These are phyloP conservation scores for Cancer borealis DNA, from an alignment of 2,888 invertebrate genomes.

Conservation along the genomic window DNA sequence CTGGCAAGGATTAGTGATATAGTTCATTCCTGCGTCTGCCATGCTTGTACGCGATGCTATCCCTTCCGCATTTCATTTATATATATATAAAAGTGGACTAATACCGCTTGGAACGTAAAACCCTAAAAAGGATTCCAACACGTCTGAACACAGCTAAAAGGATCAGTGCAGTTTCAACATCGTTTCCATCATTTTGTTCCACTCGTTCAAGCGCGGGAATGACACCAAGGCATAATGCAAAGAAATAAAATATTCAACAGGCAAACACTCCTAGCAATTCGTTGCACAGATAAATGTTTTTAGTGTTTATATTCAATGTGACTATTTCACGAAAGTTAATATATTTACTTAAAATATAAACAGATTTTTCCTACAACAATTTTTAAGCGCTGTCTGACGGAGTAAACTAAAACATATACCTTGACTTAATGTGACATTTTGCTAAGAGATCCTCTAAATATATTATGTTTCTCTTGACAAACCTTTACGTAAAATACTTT, in stretches of 20 bases:
- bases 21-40: neutral
- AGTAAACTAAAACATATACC: neutral
- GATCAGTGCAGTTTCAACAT: constrained; percentile 14
- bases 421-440: neutral
- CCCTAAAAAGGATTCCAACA: neutral
- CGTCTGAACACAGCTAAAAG: neutral
- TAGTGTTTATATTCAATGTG: constrained; percentile 3
- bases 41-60: neutral
- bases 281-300: neutral
- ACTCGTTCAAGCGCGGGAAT: neutral
- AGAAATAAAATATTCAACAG: constrained; percentile 18
- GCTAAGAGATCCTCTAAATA: neutral
- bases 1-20: neutral
- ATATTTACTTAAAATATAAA: neutral
- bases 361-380: neutral
- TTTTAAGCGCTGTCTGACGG: neutral
- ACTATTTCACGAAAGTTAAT: neutral
- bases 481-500: neutral
- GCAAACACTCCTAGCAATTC: constrained; percentile 12
- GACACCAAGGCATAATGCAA: neutral
- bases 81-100: neutral
- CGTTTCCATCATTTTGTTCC: neutral
- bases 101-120: constrained; percentile 3
- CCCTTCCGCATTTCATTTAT: neutral
- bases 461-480: neutral